These are phyloP conservation scores for Sus scrofa DNA, from an alignment of 2,113 vertebrate genomes.

Conservation along the genomic window T2T-Sscrofa CM000817.6:70622001-70622500, in stretches of 20 bases:
- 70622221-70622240: not conserved
- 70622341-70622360: not conserved
- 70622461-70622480: fast-evolving
- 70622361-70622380: not conserved
- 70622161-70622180: not conserved
- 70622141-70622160: not conserved
- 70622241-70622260: fast-evolving
- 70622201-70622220: too few relatives aligned
- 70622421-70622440: fast-evolving
- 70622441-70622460: fast-evolving
- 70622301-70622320: not conserved
- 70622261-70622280: fast-evolving
- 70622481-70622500: not conserved
- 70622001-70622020: not conserved
- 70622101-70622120: not conserved
- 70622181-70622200: fast-evolving
- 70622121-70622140: not conserved
- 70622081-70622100: fast-evolving
- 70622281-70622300: fast-evolving
- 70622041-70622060: not conserved
- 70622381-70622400: not conserved
- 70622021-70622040: not conserved
- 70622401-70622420: not conserved
- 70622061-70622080: not conserved
- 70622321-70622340: not conserved